phyloP scores from a whole-genome alignment of 2,888 invertebrate species.

The Erynnis tages region DNA sequence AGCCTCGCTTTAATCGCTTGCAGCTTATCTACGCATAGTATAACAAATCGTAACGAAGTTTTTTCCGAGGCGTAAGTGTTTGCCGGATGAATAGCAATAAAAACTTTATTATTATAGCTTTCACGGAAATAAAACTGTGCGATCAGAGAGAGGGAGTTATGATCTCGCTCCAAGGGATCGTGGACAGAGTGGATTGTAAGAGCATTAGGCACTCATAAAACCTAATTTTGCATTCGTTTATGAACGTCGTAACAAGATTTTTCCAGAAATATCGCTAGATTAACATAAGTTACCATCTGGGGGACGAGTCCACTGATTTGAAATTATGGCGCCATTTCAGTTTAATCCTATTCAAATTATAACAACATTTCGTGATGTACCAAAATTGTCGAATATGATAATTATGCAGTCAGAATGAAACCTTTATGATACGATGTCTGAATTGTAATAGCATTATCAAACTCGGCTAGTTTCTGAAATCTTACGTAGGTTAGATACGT shows the following conservation, averaged over 20 bases:
- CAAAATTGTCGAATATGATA: too few relatives aligned
- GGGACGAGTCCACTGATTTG: too few relatives aligned
- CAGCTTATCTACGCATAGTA: constrained; percentile 25
- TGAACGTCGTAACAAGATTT: constrained; percentile 15
- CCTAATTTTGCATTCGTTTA: background rate
- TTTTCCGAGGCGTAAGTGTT: constrained; percentile 60
- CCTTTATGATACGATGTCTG: too few relatives aligned
- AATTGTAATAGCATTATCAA: too few relatives aligned
- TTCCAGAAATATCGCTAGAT: too few relatives aligned
- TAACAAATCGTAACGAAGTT: constrained; percentile 46
- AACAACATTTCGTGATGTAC: too few relatives aligned
- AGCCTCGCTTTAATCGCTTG: background rate
- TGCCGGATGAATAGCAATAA: constrained; percentile 71
- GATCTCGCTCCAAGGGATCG: constrained; percentile 6
- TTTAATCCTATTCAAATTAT: too few relatives aligned
- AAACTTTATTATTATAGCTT: constrained; percentile 76
- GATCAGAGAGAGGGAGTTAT: constrained; percentile 46
- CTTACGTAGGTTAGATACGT: too few relatives aligned
- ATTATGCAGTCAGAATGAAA: too few relatives aligned
- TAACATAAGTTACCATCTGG: too few relatives aligned
- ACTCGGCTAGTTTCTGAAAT: too few relatives aligned
- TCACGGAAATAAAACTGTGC: constrained; percentile 73
- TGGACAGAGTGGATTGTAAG: constrained; percentile 5
- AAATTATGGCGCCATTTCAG: too few relatives aligned
- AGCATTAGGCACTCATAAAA: background rate